Evolutionary conservation across 2,888 invertebrate species (phyloP), one percentile per base, ranked within the genome.

Genomic region (Achlya flavicornis): DNA sequence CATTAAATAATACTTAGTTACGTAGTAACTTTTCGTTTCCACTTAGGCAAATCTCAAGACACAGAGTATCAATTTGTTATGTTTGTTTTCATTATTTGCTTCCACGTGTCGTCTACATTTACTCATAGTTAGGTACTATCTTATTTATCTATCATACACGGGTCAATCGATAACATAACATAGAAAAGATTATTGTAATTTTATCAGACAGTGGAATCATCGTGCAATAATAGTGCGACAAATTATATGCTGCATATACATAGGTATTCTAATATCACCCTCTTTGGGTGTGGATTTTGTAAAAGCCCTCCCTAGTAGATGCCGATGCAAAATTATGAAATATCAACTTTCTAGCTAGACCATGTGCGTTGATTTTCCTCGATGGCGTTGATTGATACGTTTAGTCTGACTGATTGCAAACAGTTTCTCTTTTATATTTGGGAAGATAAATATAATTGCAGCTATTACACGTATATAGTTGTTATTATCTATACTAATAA

Each of bases 81-180:
- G 14, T 46, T 46, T 48, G 12, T n/a, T n/a, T 46, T 46, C 4
- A 46, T 46, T 7, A 46, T 46, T n/a, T n/a, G 3, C 19, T 53
- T 53, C 53, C 53, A 53, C 19, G 53, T 53, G 53, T 53, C 53
- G n/a, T 53, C 19, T 53, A 19, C 19, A 53, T 53, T 19, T 14
- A 7, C 0, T 1, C 6, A 46, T 4, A n/a, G 6, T 46, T n/a
- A 6, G 4, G n/a, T 46, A n/a, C 14, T 14, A 7, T 2, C 1
- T n/a, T n/a, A 46, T n/a, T 46, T 46, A 46, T 46, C n/a, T n/a
- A 46, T 46, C n/a, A 14, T 46, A 46, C 46, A 46, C 5, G 46
- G 46, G 46, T 46, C 46, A 46, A 10, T 53, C 19, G 53, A 53
- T 53, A 19, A 48, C 7, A 16, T 48, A 5, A 5, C 38, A 48